Conservation (phyloP, 2,888 invertebrate genomes). For the Apocheima hispidaria region DNA sequence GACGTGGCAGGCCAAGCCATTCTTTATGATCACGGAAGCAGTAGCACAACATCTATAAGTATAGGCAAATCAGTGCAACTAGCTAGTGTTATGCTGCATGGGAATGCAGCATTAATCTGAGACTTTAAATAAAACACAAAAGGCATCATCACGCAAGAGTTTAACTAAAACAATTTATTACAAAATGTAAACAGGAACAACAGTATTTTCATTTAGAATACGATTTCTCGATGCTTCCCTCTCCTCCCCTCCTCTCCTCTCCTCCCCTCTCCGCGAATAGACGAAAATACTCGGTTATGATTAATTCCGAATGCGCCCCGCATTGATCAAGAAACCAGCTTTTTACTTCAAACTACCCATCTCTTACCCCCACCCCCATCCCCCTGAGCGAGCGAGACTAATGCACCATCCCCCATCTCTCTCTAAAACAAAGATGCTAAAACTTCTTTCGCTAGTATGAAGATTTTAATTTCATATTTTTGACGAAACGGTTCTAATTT, state of each 20-base stretch:
- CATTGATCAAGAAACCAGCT: conserved; percentile 86
- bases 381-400: conserved; percentile 77
- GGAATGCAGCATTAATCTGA: conserved; percentile 17
- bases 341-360: conserved; percentile 86
- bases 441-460: conserved; percentile 87
- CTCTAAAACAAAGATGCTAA: conserved; percentile 87
- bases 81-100: too few species aligned
- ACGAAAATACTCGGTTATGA: conserved; percentile 86
- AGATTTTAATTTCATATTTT: conserved; percentile 87
- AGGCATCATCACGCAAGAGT: conserved; percentile 68
- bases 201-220: conserved; percentile 86
- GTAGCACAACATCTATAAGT: neutral
- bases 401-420: conserved; percentile 80
- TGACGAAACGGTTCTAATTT: conserved; percentile 86
- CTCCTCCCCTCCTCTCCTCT: conserved; percentile 51
- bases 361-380: conserved; percentile 62
- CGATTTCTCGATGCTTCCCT: conserved; percentile 75
- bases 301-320: conserved; percentile 85
- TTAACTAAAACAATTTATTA: conserved; percentile 85
- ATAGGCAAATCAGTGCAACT: conserved; percentile 2
- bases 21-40: neutral
- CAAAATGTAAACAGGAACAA: conserved; percentile 86
- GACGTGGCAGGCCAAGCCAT: neutral
- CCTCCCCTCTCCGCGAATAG: conserved; percentile 58
- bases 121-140: conserved; percentile 57